Conservation (phyloP, 2,888 invertebrate genomes). For the Cyclophora punctaria region DNA sequence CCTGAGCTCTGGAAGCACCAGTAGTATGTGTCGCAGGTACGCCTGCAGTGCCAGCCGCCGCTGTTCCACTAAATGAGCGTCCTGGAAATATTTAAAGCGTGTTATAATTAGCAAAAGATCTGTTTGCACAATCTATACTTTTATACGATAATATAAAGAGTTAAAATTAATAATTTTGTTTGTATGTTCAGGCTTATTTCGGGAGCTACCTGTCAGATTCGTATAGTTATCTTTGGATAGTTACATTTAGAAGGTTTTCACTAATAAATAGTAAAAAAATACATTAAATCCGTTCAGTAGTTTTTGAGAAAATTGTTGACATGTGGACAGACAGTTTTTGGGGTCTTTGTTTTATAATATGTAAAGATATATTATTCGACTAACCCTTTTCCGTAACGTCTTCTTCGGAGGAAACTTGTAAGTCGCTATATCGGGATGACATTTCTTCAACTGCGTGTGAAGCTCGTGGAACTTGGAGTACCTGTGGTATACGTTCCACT, state of each 20-base stretch:
- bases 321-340: too few relatives aligned
- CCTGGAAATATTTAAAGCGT: constrained; percentile 56
- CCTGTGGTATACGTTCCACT: constrained; percentile 96
- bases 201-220: too few relatives aligned
- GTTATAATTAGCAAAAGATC: background rate
- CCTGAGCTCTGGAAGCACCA: constrained; percentile 85
- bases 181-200: too few relatives aligned
- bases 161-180: too few relatives aligned
- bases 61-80: constrained; percentile 89
- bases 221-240: too few relatives aligned
- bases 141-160: too few relatives aligned
- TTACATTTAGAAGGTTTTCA: too few relatives aligned
- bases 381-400: constrained; percentile 92
- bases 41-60: constrained; percentile 88
- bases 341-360: too few relatives aligned
- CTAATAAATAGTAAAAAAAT: too few relatives aligned
- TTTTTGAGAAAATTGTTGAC: too few relatives aligned
- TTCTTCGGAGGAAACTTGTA: constrained; percentile 97
- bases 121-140: too few relatives aligned
- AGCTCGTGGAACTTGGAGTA: constrained; percentile 94
- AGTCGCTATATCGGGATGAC: constrained; percentile 83
- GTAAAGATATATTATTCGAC: constrained; percentile 10
- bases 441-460: constrained; percentile 88
- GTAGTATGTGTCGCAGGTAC: constrained; percentile 89
- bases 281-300: too few relatives aligned